Evolutionary conservation across 2,113 vertebrate species (phyloP), one percentile per base, ranked within the genome.

Genomic region (Oenanthe melanoleuca): DNA sequence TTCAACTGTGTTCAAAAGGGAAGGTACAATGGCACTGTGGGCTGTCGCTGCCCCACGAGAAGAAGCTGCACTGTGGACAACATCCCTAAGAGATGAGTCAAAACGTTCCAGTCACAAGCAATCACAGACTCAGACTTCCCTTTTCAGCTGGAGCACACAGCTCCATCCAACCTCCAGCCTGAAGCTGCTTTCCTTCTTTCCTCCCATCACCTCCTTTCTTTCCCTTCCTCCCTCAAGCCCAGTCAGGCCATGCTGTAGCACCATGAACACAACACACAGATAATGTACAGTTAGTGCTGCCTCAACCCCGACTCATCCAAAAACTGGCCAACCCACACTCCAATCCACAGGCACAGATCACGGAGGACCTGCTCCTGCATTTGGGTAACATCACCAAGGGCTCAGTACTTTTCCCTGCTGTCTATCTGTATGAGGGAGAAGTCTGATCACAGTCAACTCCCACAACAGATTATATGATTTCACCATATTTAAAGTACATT

Each of bases 401-500:
- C 53, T 86, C 40, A 29, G 64, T 6, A 29, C 31, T 45, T 94
- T 88, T 82, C 72, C 52, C 60, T 15, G n/a, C 7, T 28, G 4
- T 56, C 55, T 63, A 0, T 66, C 64, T 78, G 67, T 64, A 64
- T 0, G 0, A 83, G 52, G 33, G 42, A 96, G 38, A 28, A 94
- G 88, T 45, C 79, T 74, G 78, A 67, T 28, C 60, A 78, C 0
- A 0, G 52, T 74, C 85, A 95, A 38, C 67, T 89, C 92, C 80
- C 82, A 71, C 14, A 15, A 37, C 33, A 88, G 67, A 92, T 80
- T 74, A 70, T 37, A 86, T 56, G 71, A 86, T 91, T 94, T 95
- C 67, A 28, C 79, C 92, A 94, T 49, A 88, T 86, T 92, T 93
- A 38, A 96, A 93, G 75, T 23, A 64, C 37, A 88, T 90, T 88